Base-by-base conservation (phyloP, 2,888 invertebrate species). In the Congeria kusceri region DNA sequence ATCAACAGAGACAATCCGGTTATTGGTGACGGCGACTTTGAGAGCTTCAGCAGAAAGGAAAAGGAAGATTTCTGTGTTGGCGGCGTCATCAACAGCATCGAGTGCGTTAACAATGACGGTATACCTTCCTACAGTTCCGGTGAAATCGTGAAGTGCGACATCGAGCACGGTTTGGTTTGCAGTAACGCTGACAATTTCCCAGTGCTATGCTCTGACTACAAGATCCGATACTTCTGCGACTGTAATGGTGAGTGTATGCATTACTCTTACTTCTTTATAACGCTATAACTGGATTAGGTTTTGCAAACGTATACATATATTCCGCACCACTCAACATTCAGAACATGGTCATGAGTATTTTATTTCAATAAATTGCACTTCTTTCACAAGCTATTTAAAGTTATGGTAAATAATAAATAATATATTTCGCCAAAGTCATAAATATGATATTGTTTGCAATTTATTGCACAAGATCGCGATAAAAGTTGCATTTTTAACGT, bases 81-180 rank as follows among this genome's bases (percentile, higher is more conserved):
- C 18, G 90, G 90, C 59, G 71, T 80, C 56, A 87, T 93, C n/a
- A 85, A 84, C 0, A 68, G 86, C 18, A 89, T 92, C 25, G 89
- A 92, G 63, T 92, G 92, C 84, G 68, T 83, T 27, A 88, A 89
- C 18, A 76, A 81, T 5, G 75, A 79, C 61, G 87, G 86, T 5
- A 85, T 84, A 9, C 82, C 86, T 27, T 81, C 82, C 27, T 81
- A 79, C 47, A 83, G 85, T 27, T 84, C 89, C 9, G 87, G 89
- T 32, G 89, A 91, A 67, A 80, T 75, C 1, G 77, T 80, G 9
- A 79, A 80, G 0, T 93, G 93, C 77, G 84, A 88, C 57, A 91
- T 97, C 76, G 95, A 96, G 86, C 94, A 95, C n/a, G 97, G 97
- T 0, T 94, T 97, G 0, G 93, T 95, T 3, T 98, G 97, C 91